Percentiles rank a stretch among this genome's conserved stretches.
Evolutionary conservation across 30 jellyfish, hydroid and myxozoan species (phyloP).

Genomic region (Hydractinia echinata): DNA sequence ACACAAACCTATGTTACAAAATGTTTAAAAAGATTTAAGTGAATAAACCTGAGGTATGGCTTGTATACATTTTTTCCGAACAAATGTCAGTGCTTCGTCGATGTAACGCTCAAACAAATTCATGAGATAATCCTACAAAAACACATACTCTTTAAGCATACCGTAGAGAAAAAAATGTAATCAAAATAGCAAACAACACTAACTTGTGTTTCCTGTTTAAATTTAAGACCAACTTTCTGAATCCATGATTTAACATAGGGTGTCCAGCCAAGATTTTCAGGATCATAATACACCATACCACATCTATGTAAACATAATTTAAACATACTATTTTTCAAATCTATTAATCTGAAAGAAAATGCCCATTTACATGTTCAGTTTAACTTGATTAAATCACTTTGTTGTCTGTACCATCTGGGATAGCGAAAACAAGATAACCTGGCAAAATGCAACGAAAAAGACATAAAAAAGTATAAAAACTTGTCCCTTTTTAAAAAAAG

Average conservation of each 20-base stretch:
- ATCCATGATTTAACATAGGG: slow-evolving; percentile 88
- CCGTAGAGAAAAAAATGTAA: neutral
- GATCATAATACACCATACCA: slow-evolving; percentile 92
- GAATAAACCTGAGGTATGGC: slow-evolving; percentile 77
- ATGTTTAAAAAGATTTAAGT: neutral
- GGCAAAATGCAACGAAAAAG: too few relatives aligned
- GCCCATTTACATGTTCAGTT: too few relatives aligned
- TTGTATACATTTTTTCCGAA: slow-evolving; percentile 61
- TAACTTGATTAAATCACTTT: too few relatives aligned
- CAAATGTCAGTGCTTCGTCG: slow-evolving; percentile 71
- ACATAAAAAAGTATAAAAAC: too few relatives aligned
- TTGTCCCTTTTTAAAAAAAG: too few relatives aligned
- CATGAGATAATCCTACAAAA: slow-evolving; percentile 61
- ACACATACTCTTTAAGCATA: neutral
- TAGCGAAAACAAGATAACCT: too few relatives aligned
- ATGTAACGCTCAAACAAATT: slow-evolving; percentile 60
- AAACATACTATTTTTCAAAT: too few relatives aligned
- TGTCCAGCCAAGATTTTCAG: slow-evolving; percentile 78
- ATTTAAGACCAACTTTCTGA: slow-evolving; percentile 66
- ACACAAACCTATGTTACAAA: neutral
- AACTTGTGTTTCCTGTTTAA: slow-evolving; percentile 77
- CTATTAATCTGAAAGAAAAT: too few relatives aligned
- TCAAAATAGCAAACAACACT: slow-evolving; percentile 6
- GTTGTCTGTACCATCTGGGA: too few relatives aligned
- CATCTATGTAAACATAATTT: slow-evolving; percentile 40